Evolutionary conservation across 2,888 invertebrate genomes (phyloP), one percentile per base, ranked within the genome.

Genomic region (Diarsia dahlii): DNA sequence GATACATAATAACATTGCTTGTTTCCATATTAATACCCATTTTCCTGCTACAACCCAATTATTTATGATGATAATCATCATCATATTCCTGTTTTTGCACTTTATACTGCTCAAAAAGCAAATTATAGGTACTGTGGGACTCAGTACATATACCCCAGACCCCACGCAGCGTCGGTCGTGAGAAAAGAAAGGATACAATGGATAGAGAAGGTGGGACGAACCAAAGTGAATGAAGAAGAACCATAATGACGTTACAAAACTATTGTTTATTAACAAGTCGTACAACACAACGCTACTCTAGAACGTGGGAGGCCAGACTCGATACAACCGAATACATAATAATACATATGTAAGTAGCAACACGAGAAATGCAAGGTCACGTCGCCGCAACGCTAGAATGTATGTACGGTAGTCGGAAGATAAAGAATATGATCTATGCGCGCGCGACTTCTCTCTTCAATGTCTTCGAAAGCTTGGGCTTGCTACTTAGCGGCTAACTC

Each of bases 211-310:
- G 93, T 92, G 91, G 94, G 94, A 93, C 79, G 89, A 90, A 91
- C 83, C 80, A 82, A 84, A 74, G 88, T 91, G 91, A 93, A 93
- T 93, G 91, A 94, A 94, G 93, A 94, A 93, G 92, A 93, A 89
- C 91, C 92, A 91, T 90, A 82, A 91, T 93, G 94, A 93, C 91
- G 90, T 94, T 95, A 95, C 92, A 95, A 95, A 95, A 94, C 95
- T 95, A 95, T 94, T 87, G 91, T 95, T 96, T 96, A 95, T 95
- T 95, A 94, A 94, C 93, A 95, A 94, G 92, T 95, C 92, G 92
- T 95, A 95, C 94, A 95, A 92, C 89, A 93, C 94, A 95, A 96
- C 93, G 81, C 94, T 95, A 95, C 90, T 91, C 90, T 91, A 91
- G 91, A 92, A 91, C 89, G 89, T 87, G 88, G 88, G 90, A 93